A percentile compares a stretch with the other conserved stretches of the same genome.
These are phyloP conservation scores for Notamacropus eugenii DNA, from an alignment of 2,797 vertebrate genomes.

Conservation along the genomic window DNA sequence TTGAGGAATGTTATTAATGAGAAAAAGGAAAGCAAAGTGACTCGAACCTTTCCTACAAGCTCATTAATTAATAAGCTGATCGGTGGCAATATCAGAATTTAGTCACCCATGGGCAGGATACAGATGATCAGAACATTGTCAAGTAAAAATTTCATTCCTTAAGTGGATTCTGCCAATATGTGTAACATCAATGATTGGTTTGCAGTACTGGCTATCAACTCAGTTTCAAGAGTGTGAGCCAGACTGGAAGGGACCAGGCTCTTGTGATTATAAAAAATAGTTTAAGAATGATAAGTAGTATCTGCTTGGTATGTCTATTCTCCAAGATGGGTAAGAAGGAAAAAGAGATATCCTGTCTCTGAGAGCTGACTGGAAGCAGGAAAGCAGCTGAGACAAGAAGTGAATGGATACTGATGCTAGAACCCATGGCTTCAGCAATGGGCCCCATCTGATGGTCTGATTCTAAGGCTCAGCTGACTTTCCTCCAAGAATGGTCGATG, in stretches of 20 bases:
- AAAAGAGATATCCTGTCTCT: not conserved
- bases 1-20: constrained; percentile 28
- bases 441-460: too few species aligned
- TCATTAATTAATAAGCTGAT: not conserved
- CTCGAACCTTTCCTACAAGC: not conserved
- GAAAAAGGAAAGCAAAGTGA: not conserved
- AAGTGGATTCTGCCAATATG: not conserved
- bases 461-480: too few species aligned
- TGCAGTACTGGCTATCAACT: not conserved
- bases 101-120: not conserved
- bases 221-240: not conserved
- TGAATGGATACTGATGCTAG: too few species aligned
- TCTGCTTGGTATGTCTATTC: not conserved
- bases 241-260: not conserved
- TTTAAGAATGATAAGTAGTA: not conserved
- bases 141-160: not conserved
- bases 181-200: too few species aligned
- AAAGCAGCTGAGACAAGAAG: not conserved
- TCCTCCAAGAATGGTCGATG: too few species aligned
- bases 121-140: not conserved
- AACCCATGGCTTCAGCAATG: too few species aligned
- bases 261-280: not conserved
- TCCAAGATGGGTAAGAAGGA: not conserved
- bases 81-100: not conserved
- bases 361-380: not conserved